Conservation (phyloP, 2,888 invertebrate genomes). For the Eilema sororculum region DNA sequence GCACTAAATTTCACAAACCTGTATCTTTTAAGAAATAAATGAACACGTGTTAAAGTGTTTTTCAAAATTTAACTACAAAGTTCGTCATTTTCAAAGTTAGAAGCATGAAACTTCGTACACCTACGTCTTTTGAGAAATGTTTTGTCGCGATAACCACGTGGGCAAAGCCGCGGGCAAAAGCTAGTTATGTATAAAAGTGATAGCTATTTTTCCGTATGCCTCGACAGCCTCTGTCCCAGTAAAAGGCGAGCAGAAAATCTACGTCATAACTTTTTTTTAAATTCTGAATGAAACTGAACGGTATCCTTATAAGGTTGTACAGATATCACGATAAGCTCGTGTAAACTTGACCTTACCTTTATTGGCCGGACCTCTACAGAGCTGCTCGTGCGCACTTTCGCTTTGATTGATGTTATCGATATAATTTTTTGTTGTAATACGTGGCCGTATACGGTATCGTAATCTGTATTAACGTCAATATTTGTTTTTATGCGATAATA, state of each 20-base stretch:
- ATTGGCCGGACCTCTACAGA: not conserved
- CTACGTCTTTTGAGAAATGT: no score
- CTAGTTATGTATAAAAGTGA: no score
- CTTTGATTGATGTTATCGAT: not conserved
- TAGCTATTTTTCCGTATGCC: no score
- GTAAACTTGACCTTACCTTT: conserved; percentile 13
- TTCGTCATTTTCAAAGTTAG: no score
- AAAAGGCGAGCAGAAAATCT: not conserved
- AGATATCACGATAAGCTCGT: conserved; percentile 1
- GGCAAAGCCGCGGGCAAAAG: no score
- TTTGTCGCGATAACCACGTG: no score
- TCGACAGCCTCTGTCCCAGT: no score
- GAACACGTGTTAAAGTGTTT: no score
- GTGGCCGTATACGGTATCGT: not conserved
- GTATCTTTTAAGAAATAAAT: no score
- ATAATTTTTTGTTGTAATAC: not conserved
- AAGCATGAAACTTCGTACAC: no score
- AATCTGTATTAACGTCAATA: not conserved
- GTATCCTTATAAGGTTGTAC: not conserved
- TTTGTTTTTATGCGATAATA: not conserved
- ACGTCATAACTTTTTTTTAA: not conserved
- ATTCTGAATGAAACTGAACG: not conserved
- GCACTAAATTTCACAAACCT: no score
- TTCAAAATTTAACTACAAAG: no score
- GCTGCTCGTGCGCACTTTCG: not conserved